Evolutionary conservation across 2,113 vertebrate species (phyloP), one percentile per base, ranked within the genome.

Genomic region (Osmerus mordax): DNA sequence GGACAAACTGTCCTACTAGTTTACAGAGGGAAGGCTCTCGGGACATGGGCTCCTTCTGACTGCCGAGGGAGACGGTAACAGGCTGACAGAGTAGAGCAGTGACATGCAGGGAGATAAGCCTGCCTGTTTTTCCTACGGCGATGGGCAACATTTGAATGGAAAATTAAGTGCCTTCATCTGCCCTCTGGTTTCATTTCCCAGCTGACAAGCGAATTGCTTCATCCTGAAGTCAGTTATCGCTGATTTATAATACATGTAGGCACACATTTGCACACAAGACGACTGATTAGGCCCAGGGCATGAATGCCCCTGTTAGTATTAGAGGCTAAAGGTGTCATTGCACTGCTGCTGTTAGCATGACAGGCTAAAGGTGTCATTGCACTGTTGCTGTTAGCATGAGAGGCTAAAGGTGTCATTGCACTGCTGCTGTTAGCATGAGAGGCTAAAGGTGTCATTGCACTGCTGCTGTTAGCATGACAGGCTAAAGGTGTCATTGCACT

Each of bases 41-140:
- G 85, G 89, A 88, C 83, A 83, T 90, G 87, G 83, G 77, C 88
- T 91, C 82, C 62, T 88, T 91, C 71, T 81, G 82, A 67, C 72
- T 85, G 3, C 73, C 78, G 51, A 77, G 87, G 84, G 85, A 88
- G 16, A 62, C 25, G 69, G 79, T 60, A 81, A 70, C 63, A 21
- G 21, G 21, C 21, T 21, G n/a, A 23, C 55, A 9, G 2, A 18
- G 13, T 1, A 41, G 13, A 56, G 69, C 36, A 62, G 52, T 16
- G 1, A 25, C 7, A 61, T 36, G 4, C 41, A 53, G n/a, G 28
- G 18, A 0, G 4, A 47, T 5, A n/a, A 15, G 3, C 54, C 52
- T 54, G 14, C 61, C 36, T 74, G 19, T 21, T 63, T 67, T 53
- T 47, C 72, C 18, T 74, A 62, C 55, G 59, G 56, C 19, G 29